These are phyloP conservation scores for Carcina quercana DNA, from an alignment of 2,888 invertebrate genomes.

Conservation along the genomic window DNA sequence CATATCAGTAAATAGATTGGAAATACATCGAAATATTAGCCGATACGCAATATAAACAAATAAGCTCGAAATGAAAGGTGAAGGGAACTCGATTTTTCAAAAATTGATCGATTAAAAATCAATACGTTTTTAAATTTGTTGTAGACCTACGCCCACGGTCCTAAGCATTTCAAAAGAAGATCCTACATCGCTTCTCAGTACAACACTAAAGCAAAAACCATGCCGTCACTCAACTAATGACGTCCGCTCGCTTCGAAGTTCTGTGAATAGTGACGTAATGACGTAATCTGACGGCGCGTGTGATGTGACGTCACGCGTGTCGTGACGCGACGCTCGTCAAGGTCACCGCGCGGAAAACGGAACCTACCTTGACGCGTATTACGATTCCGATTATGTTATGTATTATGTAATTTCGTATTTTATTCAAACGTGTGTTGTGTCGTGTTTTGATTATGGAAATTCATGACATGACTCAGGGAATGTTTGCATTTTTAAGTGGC, in stretches of 20 bases:
- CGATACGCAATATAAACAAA: no score
- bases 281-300: not conserved
- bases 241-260: constrained; percentile 13
- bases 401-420: constrained; percentile 31
- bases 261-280: constrained; percentile 24
- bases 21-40: no score
- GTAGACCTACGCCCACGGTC: no score
- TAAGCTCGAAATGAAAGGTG: no score
- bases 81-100: no score
- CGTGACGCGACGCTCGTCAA: constrained; percentile 24
- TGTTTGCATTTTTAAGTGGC: no score
- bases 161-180: not conserved
- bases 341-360: constrained; percentile 35
- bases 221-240: not conserved
- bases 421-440: no score
- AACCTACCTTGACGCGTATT: constrained; percentile 25
- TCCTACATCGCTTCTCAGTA: not conserved
- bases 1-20: no score
- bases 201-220: not conserved
- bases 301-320: constrained; percentile 11
- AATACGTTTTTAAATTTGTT: no score
- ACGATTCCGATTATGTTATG: constrained; percentile 34
- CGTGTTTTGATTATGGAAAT: no score
- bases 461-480: no score
- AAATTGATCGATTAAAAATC: no score